Conservation (phyloP, 1,140 invertebrate species). For the Mercenaria mercenaria region DNA sequence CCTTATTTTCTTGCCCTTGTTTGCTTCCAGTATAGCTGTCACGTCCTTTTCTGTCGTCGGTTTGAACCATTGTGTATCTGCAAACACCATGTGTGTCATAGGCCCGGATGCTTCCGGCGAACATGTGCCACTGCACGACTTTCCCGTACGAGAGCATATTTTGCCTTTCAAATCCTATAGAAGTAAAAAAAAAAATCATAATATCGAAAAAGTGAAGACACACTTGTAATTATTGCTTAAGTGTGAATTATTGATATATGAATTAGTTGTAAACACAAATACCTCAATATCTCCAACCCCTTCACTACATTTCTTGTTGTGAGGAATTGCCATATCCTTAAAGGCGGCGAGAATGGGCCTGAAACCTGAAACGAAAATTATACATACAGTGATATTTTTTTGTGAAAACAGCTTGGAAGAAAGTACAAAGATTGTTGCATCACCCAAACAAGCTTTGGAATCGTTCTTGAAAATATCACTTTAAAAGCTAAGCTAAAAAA, state of each 20-base stretch:
- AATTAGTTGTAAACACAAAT: no score
- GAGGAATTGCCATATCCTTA: conserved; percentile 32
- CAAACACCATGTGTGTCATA: conserved; percentile 46
- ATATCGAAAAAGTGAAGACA: no score
- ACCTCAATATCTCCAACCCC: conserved; percentile 58
- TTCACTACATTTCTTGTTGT: not conserved
- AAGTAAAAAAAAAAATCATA: not conserved
- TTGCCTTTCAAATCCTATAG: conserved; percentile 51
- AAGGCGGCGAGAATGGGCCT: conserved; percentile 51
- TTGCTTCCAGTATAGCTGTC: conserved; percentile 28
- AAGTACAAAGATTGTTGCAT: no score
- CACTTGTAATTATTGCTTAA: no score
- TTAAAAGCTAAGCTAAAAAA: no score
- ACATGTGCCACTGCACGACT: conserved; percentile 43
- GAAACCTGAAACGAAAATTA: conserved; percentile 20
- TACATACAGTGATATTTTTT: no score
- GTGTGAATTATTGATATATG: no score
- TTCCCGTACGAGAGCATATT: conserved; percentile 40
- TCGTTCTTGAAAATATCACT: no score
- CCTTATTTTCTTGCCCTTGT: conserved; percentile 51
- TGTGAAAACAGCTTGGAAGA: no score
- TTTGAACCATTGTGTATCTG: conserved; percentile 54
- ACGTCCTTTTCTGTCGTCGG: conserved; percentile 59
- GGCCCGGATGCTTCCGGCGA: not conserved
- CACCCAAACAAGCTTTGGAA: no score